Percentiles rank a stretch among this genome's conserved stretches.
Evolutionary conservation across 2,797 vertebrate species (phyloP).

Genomic region (Sebastes taczanowskii): DNA sequence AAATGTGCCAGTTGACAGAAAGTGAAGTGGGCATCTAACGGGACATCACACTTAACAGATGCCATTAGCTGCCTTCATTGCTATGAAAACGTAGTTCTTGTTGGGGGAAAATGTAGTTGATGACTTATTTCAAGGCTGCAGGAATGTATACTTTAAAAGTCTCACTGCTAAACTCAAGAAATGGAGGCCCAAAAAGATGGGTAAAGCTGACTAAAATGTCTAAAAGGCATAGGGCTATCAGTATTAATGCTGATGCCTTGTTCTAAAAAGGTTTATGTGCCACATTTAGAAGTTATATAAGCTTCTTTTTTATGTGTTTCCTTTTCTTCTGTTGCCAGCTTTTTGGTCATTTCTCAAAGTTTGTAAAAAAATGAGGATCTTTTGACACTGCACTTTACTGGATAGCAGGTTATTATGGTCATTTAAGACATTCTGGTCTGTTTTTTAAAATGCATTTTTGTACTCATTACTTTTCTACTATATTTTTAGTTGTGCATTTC

Average conservation of each 20-base stretch:
- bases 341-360: background rate
- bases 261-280: background rate
- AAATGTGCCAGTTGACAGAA: background rate
- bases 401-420: background rate
- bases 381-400: background rate
- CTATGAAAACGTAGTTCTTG: background rate
- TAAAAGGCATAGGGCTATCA: background rate
- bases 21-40: background rate
- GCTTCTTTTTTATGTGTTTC: background rate
- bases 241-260: background rate
- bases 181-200: background rate
- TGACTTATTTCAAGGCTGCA: no score
- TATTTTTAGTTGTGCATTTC: background rate
- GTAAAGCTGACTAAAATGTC: background rate
- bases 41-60: background rate
- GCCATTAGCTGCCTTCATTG: background rate
- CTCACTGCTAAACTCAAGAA: background rate
- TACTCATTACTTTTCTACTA: no score
- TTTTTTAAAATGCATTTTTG: background rate
- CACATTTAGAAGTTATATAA: background rate
- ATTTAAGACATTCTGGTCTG: background rate
- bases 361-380: background rate
- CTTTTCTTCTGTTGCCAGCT: background rate
- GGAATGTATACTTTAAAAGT: background rate
- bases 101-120: background rate